A percentile compares a stretch with the other conserved stretches of the same genome.
Evolutionary conservation across 2,888 invertebrate genomes (phyloP).

Genomic region (Meganola albula): DNA sequence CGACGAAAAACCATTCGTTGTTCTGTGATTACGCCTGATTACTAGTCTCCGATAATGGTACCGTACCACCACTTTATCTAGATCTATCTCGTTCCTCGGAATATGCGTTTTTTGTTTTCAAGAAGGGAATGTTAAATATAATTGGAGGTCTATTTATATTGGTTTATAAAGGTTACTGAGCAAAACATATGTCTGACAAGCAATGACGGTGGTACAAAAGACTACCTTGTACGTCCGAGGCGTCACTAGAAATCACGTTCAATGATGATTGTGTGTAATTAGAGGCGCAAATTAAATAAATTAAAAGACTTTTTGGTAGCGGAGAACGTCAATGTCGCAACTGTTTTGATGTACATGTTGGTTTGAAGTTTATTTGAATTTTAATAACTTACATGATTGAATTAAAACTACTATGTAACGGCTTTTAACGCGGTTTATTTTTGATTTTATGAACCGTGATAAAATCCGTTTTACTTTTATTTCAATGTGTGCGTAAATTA

Average conservation of each 20-base stretch:
- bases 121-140: constrained; percentile 25
- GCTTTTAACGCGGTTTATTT: no score
- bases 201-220: constrained; percentile 67
- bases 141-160: constrained; percentile 30
- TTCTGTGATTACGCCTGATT: constrained; percentile 67
- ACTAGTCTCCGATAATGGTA: constrained; percentile 65
- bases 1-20: constrained; percentile 59
- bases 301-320: constrained; percentile 60
- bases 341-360: constrained; percentile 15
- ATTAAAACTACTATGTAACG: no score
- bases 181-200: constrained; percentile 60
- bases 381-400: no score
- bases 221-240: constrained; percentile 68
- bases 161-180: constrained; percentile 52
- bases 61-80: constrained; percentile 33
- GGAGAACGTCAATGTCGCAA: constrained; percentile 60
- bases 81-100: constrained; percentile 35
- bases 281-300: constrained; percentile 68
- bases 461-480: no score
- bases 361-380: no score
- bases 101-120: constrained; percentile 9
- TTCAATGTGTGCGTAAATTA: no score
- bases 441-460: no score
- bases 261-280: constrained; percentile 65
- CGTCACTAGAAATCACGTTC: constrained; percentile 60